A percentile compares a stretch with the other conserved stretches of the same genome.
Evolutionary conservation across 2,888 invertebrate species (phyloP).

Genomic region (Hesperia comma): DNA sequence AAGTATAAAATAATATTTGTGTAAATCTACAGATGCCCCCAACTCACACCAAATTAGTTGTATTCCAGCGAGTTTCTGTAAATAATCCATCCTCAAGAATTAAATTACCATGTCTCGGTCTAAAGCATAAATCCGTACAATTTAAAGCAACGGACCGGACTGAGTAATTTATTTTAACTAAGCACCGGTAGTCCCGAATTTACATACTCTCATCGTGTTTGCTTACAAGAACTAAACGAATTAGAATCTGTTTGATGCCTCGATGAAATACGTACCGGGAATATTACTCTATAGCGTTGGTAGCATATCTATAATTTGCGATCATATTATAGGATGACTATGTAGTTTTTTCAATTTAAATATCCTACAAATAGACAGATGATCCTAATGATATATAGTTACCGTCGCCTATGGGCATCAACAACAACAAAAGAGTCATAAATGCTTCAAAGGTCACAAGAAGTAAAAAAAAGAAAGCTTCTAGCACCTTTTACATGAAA

Average conservation of each 20-base stretch:
- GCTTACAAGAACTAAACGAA: slow-evolving; percentile 63
- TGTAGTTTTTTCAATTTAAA: no score
- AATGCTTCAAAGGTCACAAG: no score
- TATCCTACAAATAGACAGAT: no score
- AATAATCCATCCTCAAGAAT: slow-evolving; percentile 18
- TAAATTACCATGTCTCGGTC: slow-evolving; percentile 27
- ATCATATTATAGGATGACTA: no score
- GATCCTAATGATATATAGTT: no score
- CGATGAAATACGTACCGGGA: neutral
- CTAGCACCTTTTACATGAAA: no score
- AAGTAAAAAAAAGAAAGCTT: no score
- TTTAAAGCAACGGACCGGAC: slow-evolving; percentile 44
- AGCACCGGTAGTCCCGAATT: slow-evolving; percentile 59
- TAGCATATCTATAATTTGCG: no score
- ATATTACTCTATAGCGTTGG: neutral
- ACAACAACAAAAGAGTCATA: no score
- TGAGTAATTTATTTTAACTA: slow-evolving; percentile 66
- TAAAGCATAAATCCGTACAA: slow-evolving; percentile 48
- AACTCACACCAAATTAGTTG: neutral
- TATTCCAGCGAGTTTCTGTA: neutral
- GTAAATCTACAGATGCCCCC: neutral
- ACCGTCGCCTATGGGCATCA: no score
- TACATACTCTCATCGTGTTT: slow-evolving; percentile 67
- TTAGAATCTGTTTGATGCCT: slow-evolving; percentile 44
- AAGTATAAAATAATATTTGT: no score